Conservation (phyloP, 2,888 invertebrate species). For the Opisthograptis luteolata region DNA sequence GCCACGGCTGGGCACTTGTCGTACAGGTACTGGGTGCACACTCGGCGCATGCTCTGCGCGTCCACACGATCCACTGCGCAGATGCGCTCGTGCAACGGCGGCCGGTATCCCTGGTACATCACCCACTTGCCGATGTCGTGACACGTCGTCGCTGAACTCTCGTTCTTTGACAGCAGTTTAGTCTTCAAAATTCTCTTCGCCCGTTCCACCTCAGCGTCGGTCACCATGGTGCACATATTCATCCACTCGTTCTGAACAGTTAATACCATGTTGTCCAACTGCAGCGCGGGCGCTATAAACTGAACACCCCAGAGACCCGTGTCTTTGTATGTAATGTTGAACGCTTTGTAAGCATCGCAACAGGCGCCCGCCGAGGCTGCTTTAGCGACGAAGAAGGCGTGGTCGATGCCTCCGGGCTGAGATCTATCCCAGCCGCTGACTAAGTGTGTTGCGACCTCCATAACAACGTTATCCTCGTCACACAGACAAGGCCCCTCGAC, state of each 20-base stretch:
- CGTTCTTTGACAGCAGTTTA: constrained; percentile 94
- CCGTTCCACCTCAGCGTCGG: constrained; percentile 93
- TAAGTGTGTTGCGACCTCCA: constrained; percentile 96
- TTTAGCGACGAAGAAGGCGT: constrained; percentile 91
- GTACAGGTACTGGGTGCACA: constrained; percentile 94
- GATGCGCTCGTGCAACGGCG: constrained; percentile 94
- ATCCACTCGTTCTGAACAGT: constrained; percentile 92
- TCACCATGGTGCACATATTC: constrained; percentile 91
- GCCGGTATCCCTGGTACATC: constrained; percentile 94
- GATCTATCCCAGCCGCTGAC: constrained; percentile 96
- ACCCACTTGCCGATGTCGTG: constrained; percentile 98
- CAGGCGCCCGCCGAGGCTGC: constrained; percentile 86
- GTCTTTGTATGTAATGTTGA: constrained; percentile 98
- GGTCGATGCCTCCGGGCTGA: constrained; percentile 93
- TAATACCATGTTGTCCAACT: constrained; percentile 88
- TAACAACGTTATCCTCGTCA: constrained; percentile 93
- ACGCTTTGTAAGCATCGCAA: constrained; percentile 96
- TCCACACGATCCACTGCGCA: constrained; percentile 92
- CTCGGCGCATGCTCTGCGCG: constrained; percentile 89
- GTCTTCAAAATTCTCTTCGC: constrained; percentile 96
- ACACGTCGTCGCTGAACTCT: constrained; percentile 94
- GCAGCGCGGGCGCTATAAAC: constrained; percentile 88
- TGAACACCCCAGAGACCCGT: constrained; percentile 98
- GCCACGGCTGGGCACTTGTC: constrained; percentile 96
- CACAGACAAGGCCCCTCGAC: constrained; percentile 96